Percentiles rank a stretch among this genome's conserved stretches.
These are phyloP conservation scores for Chaetodon trifasciatus DNA, from an alignment of 2,797 vertebrate genomes.

Conservation along the genomic window DNA sequence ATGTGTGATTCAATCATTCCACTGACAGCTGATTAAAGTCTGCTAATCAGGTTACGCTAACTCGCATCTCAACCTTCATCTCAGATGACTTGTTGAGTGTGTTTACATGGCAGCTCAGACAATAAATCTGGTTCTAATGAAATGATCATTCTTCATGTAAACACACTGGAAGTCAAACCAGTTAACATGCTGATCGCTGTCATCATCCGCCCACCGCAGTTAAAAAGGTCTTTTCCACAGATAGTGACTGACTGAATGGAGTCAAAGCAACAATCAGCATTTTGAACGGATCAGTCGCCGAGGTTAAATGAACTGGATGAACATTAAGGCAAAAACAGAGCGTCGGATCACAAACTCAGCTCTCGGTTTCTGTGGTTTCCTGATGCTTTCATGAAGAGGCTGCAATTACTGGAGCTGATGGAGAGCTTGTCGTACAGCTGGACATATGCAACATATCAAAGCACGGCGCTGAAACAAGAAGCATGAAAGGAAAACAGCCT, in stretches of 20 bases:
- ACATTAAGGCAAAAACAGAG: background rate
- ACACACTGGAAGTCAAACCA: background rate
- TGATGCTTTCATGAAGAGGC: background rate
- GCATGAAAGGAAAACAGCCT: background rate
- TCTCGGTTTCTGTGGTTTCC: background rate
- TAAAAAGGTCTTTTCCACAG: background rate
- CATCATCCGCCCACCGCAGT: background rate
- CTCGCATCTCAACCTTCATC: background rate
- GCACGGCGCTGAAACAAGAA: background rate
- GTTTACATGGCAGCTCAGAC: background rate
- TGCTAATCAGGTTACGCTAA: slow-evolving; percentile 6
- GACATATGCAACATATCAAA: background rate
- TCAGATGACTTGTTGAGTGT: background rate
- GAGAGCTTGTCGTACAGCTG: background rate
- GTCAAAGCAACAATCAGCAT: slow-evolving; percentile 12
- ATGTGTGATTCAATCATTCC: background rate
- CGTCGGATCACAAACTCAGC: too few species aligned
- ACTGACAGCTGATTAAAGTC: background rate
- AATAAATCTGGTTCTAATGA: background rate
- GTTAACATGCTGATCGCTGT: background rate
- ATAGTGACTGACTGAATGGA: background rate
- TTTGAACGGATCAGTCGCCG: background rate
- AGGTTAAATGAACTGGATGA: background rate
- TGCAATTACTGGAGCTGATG: background rate
- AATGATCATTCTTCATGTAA: slow-evolving; percentile 2